Percentiles rank a stretch among this genome's conserved stretches.
phyloP scores from a whole-genome alignment of 37 sponge, comb jelly and placozoan genomes.

The Cliona cf. orientalis region DNA sequence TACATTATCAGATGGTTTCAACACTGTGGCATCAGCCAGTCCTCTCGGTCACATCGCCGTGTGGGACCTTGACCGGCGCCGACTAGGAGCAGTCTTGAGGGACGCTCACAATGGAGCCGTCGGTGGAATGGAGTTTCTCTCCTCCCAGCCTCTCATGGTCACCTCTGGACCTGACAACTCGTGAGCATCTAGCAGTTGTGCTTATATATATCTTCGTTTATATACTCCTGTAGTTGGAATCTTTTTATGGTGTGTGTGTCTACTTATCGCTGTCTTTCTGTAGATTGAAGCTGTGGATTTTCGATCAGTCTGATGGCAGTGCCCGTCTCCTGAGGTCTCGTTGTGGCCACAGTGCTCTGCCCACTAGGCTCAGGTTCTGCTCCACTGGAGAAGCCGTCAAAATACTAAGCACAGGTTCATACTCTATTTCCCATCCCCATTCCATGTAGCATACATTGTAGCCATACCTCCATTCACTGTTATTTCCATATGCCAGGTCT shows the following conservation, averaged over 20 bases:
- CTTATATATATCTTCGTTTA: no score
- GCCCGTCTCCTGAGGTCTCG: conserved; percentile 84
- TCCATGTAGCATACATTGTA: no score
- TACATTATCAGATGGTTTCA: conserved; percentile 68
- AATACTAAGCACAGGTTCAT: conserved; percentile 74
- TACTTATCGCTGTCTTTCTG: neutral
- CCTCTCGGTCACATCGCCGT: conserved; percentile 90
- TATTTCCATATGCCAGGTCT: no score
- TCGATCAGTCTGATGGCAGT: conserved; percentile 97
- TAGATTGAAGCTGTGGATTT: conserved; percentile 92
- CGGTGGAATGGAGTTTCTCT: conserved; percentile 70
- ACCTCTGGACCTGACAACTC: conserved; percentile 90
- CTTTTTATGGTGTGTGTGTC: no score
- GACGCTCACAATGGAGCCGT: conserved; percentile 80
- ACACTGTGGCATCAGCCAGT: conserved; percentile 81
- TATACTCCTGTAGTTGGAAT: no score
- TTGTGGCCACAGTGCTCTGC: conserved; percentile 94
- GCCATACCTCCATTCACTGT: no score
- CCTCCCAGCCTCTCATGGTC: conserved; percentile 84
- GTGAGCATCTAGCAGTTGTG: no score
- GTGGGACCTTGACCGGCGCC: conserved; percentile 87
- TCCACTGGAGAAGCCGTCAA: conserved; percentile 57
- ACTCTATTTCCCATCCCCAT: no score
- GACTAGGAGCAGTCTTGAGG: conserved; percentile 63
- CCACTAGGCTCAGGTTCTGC: conserved; percentile 81